These are phyloP conservation scores for Ormyrus thymus DNA, from an alignment of 2,888 invertebrate species.

Conservation along the genomic window DNA sequence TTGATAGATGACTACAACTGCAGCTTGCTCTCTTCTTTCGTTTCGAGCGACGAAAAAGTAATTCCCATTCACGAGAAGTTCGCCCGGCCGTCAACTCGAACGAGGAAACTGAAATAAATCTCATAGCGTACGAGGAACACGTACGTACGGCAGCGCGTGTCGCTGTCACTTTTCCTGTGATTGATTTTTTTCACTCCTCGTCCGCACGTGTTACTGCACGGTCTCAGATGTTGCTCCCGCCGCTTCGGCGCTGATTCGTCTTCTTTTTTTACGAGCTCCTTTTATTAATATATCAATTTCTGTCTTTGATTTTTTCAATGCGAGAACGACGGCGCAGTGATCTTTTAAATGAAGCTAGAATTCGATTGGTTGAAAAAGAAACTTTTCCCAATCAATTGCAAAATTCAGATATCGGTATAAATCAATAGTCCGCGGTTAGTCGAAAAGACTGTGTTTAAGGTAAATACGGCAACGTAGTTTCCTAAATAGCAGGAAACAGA, in stretches of 20 bases:
- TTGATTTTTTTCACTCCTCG: constrained; percentile 42
- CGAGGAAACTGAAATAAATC: constrained; percentile 26
- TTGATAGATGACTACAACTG: constrained; percentile 16
- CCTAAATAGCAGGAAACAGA: neutral
- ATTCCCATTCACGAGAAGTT: neutral
- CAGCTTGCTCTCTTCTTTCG: neutral
- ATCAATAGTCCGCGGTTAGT: too few relatives aligned
- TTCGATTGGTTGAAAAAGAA: too few relatives aligned
- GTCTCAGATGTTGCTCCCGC: neutral
- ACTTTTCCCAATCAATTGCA: too few relatives aligned
- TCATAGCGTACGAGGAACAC: constrained; percentile 26
- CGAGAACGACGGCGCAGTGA: too few relatives aligned
- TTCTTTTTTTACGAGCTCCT: constrained; percentile 1
- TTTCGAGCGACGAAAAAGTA: neutral
- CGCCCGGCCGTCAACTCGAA: constrained; percentile 17
- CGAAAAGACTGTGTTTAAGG: too few relatives aligned
- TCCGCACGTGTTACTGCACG: constrained; percentile 40
- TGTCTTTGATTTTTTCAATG: neutral
- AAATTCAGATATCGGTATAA: too few relatives aligned
- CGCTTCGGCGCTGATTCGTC: constrained; percentile 6
- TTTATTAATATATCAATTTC: constrained; percentile 18
- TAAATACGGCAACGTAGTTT: neutral
- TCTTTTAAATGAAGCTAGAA: too few relatives aligned
- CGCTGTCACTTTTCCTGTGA: constrained; percentile 46
- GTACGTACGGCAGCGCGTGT: constrained; percentile 36